Conservation (phyloP, 2,797 vertebrate genomes). For the Trachurus trachurus region DNA sequence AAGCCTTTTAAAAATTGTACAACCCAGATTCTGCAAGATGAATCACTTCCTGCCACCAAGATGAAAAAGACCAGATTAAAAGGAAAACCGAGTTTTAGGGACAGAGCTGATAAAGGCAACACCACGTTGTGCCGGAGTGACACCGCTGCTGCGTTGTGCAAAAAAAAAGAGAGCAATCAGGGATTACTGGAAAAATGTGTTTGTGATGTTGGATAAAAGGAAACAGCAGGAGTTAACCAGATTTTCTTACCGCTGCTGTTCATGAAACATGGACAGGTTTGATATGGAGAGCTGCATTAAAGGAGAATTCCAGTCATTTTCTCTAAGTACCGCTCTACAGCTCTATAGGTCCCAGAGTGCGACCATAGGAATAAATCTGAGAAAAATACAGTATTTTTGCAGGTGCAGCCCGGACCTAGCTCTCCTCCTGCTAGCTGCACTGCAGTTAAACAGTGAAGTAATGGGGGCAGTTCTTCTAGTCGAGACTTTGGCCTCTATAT, state of each 20-base stretch:
- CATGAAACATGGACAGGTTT: not conserved
- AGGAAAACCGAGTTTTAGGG: not conserved
- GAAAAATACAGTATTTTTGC: too few relatives aligned
- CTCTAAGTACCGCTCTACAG: too few relatives aligned
- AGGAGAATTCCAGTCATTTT: too few relatives aligned
- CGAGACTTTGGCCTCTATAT: too few relatives aligned
- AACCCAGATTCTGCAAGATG: constrained; percentile 27
- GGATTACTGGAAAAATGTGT: not conserved
- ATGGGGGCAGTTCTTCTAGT: too few relatives aligned
- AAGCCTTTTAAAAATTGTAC: constrained; percentile 23
- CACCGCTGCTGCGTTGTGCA: not conserved
- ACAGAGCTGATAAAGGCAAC: constrained; percentile 15
- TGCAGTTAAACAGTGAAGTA: too few relatives aligned
- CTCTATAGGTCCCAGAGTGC: too few relatives aligned
- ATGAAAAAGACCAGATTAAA: constrained; percentile 12
- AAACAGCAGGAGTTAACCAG: not conserved
- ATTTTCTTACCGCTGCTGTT: too few relatives aligned
- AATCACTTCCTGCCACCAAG: constrained; percentile 31
- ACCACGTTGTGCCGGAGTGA: not conserved
- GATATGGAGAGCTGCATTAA: not conserved
- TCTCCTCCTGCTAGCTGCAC: too few relatives aligned
- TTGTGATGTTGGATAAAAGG: not conserved
- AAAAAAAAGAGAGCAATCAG: not conserved
- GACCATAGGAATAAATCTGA: too few relatives aligned
- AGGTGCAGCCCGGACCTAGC: too few relatives aligned